phyloP scores from a whole-genome alignment of 2,797 vertebrate genomes.

The Rhynchotus rufescens region DNA sequence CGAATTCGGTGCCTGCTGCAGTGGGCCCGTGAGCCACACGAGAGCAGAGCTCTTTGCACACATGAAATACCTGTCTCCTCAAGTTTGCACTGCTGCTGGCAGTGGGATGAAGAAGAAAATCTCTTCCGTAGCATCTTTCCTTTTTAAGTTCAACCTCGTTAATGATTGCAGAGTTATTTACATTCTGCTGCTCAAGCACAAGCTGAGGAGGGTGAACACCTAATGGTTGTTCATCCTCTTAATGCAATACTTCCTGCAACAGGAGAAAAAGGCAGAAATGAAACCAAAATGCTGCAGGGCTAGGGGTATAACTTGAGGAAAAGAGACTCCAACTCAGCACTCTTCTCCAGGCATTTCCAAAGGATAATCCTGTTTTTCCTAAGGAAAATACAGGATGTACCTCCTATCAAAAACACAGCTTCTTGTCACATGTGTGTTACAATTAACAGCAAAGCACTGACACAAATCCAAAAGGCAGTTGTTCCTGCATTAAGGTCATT shows the following conservation, averaged over 20 bases:
- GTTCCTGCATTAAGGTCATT: neutral
- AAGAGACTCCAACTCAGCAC: neutral
- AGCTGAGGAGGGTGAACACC: constrained; percentile 60
- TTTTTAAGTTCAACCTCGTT: constrained; percentile 56
- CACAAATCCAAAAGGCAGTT: neutral
- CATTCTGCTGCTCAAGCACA: constrained; percentile 37
- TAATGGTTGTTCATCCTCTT: constrained; percentile 51
- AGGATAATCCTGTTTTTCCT: neutral
- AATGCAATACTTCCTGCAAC: constrained; percentile 39
- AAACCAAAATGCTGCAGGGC: neutral
- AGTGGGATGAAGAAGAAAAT: constrained; percentile 44
- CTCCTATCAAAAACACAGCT: neutral
- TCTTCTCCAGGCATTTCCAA: neutral
- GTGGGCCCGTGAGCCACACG: neutral
- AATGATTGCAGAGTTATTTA: constrained; percentile 56
- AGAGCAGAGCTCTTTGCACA: neutral
- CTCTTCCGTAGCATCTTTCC: constrained; percentile 30
- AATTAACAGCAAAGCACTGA: neutral
- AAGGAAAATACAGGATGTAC: neutral
- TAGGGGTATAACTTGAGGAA: neutral
- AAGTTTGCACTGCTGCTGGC: neutral
- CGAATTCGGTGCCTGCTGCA: constrained; percentile 12
- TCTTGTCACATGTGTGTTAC: neutral
- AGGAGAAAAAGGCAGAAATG: neutral
- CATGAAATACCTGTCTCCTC: neutral